phyloP scores from a whole-genome alignment of 2,888 invertebrate genomes.

The Apamea sordens region DNA sequence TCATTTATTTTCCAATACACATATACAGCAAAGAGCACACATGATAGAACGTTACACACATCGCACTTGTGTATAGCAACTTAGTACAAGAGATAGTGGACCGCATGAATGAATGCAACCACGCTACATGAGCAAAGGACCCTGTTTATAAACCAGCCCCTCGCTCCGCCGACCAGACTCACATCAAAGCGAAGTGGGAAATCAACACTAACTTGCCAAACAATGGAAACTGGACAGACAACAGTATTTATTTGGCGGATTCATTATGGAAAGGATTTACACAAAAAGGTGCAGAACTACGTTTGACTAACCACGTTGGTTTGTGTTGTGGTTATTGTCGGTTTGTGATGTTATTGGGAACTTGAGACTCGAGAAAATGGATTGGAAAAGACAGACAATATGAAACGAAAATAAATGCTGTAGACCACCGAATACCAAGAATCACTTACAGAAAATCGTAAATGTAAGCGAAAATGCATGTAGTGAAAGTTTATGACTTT shows the following conservation, averaged over 20 bases:
- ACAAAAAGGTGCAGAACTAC: slow-evolving; percentile 46
- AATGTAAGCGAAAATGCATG: slow-evolving; percentile 20
- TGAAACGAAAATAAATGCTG: neutral
- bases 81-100: slow-evolving; percentile 70
- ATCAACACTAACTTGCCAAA: slow-evolving; percentile 82
- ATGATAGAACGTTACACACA: slow-evolving; percentile 21
- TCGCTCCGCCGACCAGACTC: slow-evolving; percentile 73
- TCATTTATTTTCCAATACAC: slow-evolving; percentile 19
- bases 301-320: slow-evolving; percentile 37
- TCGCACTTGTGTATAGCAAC: slow-evolving; percentile 41
- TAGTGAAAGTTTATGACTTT: slow-evolving; percentile 6
- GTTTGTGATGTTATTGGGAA: slow-evolving; percentile 17
- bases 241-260: slow-evolving; percentile 58
- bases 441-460: slow-evolving; percentile 5
- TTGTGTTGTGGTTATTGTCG: slow-evolving; percentile 17
- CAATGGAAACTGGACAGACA: slow-evolving; percentile 65
- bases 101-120: slow-evolving; percentile 82
- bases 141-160: slow-evolving; percentile 78
- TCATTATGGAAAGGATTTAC: slow-evolving; percentile 57
- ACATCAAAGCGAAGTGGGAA: slow-evolving; percentile 84
- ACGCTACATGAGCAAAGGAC: slow-evolving; percentile 81
- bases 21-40: neutral
- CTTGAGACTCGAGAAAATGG: neutral
- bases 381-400: neutral
- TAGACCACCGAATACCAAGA: neutral